Evolutionary conservation across 2,113 vertebrate species (phyloP), one percentile per base, ranked within the genome.

Genomic region (Neomonachus schauinslandi): DNA sequence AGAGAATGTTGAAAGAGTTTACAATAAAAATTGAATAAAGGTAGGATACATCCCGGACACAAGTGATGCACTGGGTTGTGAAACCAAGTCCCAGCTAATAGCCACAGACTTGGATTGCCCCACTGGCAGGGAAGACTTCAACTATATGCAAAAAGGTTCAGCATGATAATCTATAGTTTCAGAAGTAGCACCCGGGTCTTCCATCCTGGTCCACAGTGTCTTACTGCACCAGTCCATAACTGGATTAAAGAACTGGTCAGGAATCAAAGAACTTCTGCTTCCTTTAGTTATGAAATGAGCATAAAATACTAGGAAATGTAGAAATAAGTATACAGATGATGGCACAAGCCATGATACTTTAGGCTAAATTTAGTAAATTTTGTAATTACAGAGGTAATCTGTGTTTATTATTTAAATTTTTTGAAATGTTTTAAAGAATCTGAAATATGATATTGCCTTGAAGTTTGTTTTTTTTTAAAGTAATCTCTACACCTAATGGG

Each of bases 401-500:
- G 4, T 67, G 53, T 85, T 81, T 61, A 72, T 65, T 79, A 71
- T 26, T 97, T 89, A 49, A 67, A 22, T 28, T 81, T 61, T 49
- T 65, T 55, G 22, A 90, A 84, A 94, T 46, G 4, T 95, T 82
- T 96, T 87, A 51, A 95, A 94, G 39, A 94, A 69, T 85, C 14
- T 72, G 36, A 82, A 88, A 57, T 94, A 91, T 33, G 81, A 89
- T 42, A 93, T 61, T 90, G 5, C 15, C 53, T 91, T 96, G 16
- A 93, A 80, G n/a, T 79, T 89, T 92, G 14, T 26, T 5, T 2
- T 24, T 22, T 46, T 76, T 76, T 46, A 3, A 74, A 46, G 72
- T 46, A 46, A 76, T 76, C 24, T 76, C 42, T 46, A 76, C 26
- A 28, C 39, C 42, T 76, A 76, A 28, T 3, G 72, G 42, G 42